Evolutionary conservation across 2,888 invertebrate genomes (phyloP).

Genomic region (Didymodactylos carnosus): DNA sequence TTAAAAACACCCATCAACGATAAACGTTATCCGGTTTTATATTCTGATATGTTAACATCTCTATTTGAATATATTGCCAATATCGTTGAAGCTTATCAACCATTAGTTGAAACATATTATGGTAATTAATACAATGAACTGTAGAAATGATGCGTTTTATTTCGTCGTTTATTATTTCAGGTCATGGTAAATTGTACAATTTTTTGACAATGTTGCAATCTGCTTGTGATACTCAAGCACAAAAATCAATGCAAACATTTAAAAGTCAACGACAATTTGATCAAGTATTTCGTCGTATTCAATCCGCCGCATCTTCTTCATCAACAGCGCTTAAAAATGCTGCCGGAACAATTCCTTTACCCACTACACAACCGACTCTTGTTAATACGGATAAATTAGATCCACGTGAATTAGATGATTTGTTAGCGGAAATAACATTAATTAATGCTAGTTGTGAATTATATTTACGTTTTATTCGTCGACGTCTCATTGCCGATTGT

Average conservation of each 20-base stretch:
- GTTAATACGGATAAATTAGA: conserved; percentile 38
- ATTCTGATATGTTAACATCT: conserved; percentile 61
- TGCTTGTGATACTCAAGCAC: conserved; percentile 48
- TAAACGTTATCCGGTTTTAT: conserved; percentile 43
- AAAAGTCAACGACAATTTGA: conserved; percentile 46
- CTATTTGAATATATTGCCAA: conserved; percentile 66
- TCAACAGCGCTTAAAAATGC: conserved; percentile 18
- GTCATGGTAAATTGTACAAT: conserved; percentile 50
- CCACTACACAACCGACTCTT: conserved; percentile 23
- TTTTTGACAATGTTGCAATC: conserved; percentile 47
- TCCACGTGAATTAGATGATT: conserved; percentile 62
- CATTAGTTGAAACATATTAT: conserved; percentile 68
- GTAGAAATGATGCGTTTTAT: background rate
- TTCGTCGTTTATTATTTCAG: conserved; percentile 23
- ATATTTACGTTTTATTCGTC: conserved; percentile 64
- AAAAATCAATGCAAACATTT: conserved; percentile 49
- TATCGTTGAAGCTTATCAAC: conserved; percentile 64
- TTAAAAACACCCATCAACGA: background rate
- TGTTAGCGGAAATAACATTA: conserved; percentile 69
- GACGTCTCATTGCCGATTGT: conserved; percentile 47
- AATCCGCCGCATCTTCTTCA: background rate
- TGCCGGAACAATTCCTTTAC: background rate
- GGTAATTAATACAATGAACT: conserved; percentile 35
- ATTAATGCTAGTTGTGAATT: conserved; percentile 73
- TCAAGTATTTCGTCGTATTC: conserved; percentile 38